Conservation (phyloP, 2,888 invertebrate species). For the Corbicula japonica region DNA sequence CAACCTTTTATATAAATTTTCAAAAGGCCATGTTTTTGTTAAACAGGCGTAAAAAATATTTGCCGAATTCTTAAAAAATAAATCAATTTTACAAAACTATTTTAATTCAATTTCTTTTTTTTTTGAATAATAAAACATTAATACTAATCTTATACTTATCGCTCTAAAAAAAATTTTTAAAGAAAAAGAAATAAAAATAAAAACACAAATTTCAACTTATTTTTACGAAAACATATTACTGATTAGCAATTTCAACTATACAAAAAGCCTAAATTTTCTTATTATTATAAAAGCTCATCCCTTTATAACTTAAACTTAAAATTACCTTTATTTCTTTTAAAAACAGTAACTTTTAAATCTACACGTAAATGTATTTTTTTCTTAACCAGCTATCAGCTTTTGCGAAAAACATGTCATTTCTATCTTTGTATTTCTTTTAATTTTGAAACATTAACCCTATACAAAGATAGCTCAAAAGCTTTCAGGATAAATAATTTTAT, state of each 20-base stretch:
- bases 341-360: background rate
- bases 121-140: background rate
- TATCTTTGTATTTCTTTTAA: constrained; percentile 7
- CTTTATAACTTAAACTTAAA: constrained; percentile 4
- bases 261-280: background rate
- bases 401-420: constrained; percentile 39
- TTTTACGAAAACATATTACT: constrained; percentile 9
- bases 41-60: constrained; percentile 78
- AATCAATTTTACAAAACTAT: background rate
- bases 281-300: constrained; percentile 16
- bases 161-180: background rate
- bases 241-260: constrained; percentile 17
- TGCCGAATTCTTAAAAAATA: constrained; percentile 78
- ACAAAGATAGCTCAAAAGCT: constrained; percentile 26
- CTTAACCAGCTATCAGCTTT: constrained; percentile 45
- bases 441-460: constrained; percentile 39
- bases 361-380: constrained; percentile 36
- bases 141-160: constrained; percentile 49
- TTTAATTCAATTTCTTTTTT: background rate
- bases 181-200: constrained; percentile 1
- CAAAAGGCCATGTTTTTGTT: constrained; percentile 82
- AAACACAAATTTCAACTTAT: background rate
- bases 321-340: background rate
- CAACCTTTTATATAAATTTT: constrained; percentile 63
- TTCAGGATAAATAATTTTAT: constrained; percentile 25